These are phyloP conservation scores for cattle (Bos taurus) DNA, from an alignment of 2,113 vertebrate genomes.

Conservation along the genomic window DNA sequence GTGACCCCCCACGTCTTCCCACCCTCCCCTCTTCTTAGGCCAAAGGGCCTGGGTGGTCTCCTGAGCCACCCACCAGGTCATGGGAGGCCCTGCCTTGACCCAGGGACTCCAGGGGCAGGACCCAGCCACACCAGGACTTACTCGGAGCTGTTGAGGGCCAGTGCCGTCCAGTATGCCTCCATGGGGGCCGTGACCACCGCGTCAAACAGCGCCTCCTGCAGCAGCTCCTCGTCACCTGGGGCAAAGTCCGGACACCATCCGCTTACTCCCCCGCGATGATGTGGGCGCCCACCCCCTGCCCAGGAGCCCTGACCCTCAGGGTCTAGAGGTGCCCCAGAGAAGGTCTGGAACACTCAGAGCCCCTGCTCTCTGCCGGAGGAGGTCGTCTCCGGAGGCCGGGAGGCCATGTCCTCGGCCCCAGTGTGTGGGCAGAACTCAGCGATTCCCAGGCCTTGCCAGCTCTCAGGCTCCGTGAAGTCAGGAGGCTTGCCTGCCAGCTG, in stretches of 20 bases:
- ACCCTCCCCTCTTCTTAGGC: background rate
- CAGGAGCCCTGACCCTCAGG: background rate
- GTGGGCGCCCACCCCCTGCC: background rate
- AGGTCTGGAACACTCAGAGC: background rate
- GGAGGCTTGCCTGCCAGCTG: background rate
- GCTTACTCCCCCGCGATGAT: accelerated
- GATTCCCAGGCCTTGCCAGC: background rate
- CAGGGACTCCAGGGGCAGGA: background rate
- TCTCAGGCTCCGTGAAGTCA: background rate
- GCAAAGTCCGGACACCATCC: background rate
- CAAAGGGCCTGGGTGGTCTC: background rate
- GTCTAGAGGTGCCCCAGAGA: background rate
- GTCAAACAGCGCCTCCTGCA: conserved; percentile 92
- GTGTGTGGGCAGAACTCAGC: background rate
- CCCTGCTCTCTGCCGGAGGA: background rate
- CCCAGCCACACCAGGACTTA: conserved; percentile 61
- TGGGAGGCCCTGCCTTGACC: background rate
- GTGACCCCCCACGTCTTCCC: background rate
- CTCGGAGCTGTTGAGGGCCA: conserved; percentile 89
- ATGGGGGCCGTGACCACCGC: conserved; percentile 95
- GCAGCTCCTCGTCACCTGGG: conserved; percentile 88
- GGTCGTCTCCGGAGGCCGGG: accelerated
- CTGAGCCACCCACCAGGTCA: background rate
- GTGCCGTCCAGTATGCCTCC: conserved; percentile 96
- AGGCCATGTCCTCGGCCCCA: background rate